These are phyloP conservation scores for Pristionchus exspectatus DNA, from an alignment of 2,888 invertebrate genomes.

Conservation along the genomic window DNA sequence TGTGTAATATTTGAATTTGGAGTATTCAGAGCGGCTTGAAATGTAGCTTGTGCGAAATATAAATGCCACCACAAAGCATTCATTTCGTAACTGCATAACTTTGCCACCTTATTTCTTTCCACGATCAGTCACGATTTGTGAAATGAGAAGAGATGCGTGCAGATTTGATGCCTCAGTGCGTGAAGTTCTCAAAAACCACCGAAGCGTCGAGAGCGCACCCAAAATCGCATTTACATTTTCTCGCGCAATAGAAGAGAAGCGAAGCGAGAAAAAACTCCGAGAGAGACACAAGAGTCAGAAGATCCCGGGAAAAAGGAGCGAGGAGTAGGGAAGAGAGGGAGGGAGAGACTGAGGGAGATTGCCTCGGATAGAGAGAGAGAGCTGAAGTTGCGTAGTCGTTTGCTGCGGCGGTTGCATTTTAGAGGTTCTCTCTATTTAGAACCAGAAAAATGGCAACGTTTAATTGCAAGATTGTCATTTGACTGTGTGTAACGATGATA, in stretches of 20 bases:
- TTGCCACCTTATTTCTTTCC: too few species aligned
- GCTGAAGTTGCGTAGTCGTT: not conserved
- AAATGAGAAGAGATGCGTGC: not conserved
- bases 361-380: too few species aligned
- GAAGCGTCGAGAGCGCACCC: not conserved
- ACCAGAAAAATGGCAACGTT: not conserved
- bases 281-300: conserved; percentile 48
- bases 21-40: too few species aligned
- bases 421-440: not conserved
- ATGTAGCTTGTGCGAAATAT: too few species aligned
- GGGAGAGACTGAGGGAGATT: not conserved
- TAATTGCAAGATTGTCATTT: not conserved
- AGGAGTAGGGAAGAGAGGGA: not conserved
- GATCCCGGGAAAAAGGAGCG: not conserved
- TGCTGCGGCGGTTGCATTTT: not conserved
- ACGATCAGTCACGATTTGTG: not conserved
- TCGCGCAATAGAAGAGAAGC: not conserved
- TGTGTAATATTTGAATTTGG: too few species aligned
- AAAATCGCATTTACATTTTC: conserved; percentile 30
- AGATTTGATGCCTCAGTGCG: not conserved
- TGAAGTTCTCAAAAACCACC: not conserved
- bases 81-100: too few species aligned
- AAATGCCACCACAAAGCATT: too few species aligned
- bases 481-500: too few species aligned
- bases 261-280: not conserved